Percentiles rank a stretch among this genome's conserved stretches.
Conservation (phyloP, 1,140 invertebrate genomes). For the Pinna nobilis region DNA sequence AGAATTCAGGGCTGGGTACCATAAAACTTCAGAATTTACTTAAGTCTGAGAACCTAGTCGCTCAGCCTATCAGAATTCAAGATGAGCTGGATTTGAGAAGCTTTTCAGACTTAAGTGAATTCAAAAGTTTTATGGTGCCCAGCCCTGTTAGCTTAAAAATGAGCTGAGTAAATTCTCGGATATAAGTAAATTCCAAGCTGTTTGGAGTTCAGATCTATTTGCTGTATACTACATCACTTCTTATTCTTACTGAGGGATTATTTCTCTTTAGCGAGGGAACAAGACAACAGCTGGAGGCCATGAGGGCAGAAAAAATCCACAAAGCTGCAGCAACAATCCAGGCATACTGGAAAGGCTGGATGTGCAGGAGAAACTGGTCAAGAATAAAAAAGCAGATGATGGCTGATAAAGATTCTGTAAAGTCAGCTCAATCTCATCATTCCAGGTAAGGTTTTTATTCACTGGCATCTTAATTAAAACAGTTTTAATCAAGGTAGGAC, state of each 20-base stretch:
- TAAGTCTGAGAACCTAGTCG: no score
- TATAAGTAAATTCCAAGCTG: no score
- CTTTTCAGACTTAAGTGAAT: slow-evolving; percentile 74
- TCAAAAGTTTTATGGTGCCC: no score
- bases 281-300: slow-evolving; percentile 89
- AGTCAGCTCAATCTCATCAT: slow-evolving; percentile 3
- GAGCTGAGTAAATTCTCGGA: no score
- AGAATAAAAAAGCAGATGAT: not conserved
- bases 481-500: no score
- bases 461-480: no score
- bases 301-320: slow-evolving; percentile 85
- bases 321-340: slow-evolving; percentile 86
- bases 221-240: not conserved
- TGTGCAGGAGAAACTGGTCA: slow-evolving; percentile 32
- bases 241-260: not conserved
- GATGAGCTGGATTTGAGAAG: slow-evolving; percentile 72
- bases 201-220: slow-evolving; percentile 77
- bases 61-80: slow-evolving; percentile 79
- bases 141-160: no score
- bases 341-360: slow-evolving; percentile 75
- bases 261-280: slow-evolving; percentile 86
- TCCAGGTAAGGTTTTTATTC: slow-evolving; percentile 17
- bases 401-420: slow-evolving; percentile 11
- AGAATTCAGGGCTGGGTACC: no score
- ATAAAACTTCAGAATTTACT: no score